A percentile compares a stretch with the other conserved stretches of the same genome.
Conservation (phyloP, 1,140 invertebrate genomes). For the Lucilia sericata region DNA sequence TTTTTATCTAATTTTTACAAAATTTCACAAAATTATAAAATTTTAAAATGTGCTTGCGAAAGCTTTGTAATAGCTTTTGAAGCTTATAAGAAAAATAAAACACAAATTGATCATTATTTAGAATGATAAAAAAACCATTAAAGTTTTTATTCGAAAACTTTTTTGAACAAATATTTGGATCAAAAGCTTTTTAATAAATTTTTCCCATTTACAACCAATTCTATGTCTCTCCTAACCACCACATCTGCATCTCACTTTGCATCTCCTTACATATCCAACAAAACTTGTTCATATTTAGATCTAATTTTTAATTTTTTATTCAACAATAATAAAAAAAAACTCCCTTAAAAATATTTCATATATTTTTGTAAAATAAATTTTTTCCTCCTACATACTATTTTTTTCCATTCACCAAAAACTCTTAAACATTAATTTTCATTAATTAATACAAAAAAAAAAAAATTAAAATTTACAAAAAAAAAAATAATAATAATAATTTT, state of each 20-base stretch:
- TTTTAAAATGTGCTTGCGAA: too few species aligned
- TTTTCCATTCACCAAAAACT: background rate
- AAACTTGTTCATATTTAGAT: conserved; percentile 24
- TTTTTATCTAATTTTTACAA: too few species aligned
- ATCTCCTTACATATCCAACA: conserved; percentile 31
- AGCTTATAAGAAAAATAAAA: too few species aligned
- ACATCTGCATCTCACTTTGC: conserved; percentile 43
- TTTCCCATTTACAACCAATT: background rate
- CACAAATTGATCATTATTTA: too few species aligned
- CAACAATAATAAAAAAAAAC: background rate
- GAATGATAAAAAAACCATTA: too few species aligned
- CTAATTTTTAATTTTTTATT: conserved; percentile 10
- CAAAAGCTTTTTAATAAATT: too few species aligned
- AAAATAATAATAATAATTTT: too few species aligned
- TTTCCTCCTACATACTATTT: background rate
- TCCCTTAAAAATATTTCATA: background rate
- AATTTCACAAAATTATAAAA: too few species aligned
- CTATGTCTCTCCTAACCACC: conserved; percentile 18
- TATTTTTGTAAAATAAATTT: background rate
- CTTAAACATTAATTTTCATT: conserved; percentile 5
- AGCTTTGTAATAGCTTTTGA: too few species aligned
- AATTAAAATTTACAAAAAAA: conserved; percentile 4
- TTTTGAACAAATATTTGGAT: too few species aligned
- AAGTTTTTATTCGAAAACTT: too few species aligned
- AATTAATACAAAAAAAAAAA: conserved; percentile 6